Conservation (phyloP, 2,113 vertebrate species). For the Entelurus aequoreus region DNA sequence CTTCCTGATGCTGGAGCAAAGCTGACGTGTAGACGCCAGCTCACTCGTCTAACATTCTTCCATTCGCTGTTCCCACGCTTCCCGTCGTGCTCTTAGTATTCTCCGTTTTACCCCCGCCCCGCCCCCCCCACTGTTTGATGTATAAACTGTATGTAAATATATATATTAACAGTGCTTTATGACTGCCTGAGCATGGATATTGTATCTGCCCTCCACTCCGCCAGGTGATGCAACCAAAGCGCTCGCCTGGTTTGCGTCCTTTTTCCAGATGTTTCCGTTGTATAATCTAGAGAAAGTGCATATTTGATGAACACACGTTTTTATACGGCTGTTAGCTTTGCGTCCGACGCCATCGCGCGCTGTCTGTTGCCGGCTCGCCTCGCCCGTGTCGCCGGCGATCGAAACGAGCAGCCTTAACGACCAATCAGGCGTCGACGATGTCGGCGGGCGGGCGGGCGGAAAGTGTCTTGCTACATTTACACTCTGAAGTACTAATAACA, state of each 20-base stretch:
- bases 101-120: conserved; percentile 24
- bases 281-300: too few species aligned
- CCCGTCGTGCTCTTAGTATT: conserved; percentile 10
- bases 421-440: neutral
- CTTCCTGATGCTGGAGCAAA: conserved; percentile 31
- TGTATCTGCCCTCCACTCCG: conserved; percentile 38
- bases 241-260: neutral
- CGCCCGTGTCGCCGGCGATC: neutral
- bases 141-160: conserved; percentile 72
- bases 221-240: conserved; percentile 3
- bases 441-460: neutral
- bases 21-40: conserved; percentile 31
- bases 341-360: neutral
- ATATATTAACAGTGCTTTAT: conserved; percentile 68
- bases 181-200: conserved; percentile 67
- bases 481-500: conserved; percentile 61
- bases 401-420: neutral
- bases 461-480: conserved; percentile 65
- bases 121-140: conserved; percentile 50
- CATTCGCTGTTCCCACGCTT: neutral
- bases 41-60: neutral
- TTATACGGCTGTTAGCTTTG: neutral
- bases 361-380: neutral
- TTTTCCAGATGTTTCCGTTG: too few species aligned
- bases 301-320: too few species aligned